phyloP scores from a whole-genome alignment of 1,140 invertebrate species.

The Akabosia matsudoensis region DNA sequence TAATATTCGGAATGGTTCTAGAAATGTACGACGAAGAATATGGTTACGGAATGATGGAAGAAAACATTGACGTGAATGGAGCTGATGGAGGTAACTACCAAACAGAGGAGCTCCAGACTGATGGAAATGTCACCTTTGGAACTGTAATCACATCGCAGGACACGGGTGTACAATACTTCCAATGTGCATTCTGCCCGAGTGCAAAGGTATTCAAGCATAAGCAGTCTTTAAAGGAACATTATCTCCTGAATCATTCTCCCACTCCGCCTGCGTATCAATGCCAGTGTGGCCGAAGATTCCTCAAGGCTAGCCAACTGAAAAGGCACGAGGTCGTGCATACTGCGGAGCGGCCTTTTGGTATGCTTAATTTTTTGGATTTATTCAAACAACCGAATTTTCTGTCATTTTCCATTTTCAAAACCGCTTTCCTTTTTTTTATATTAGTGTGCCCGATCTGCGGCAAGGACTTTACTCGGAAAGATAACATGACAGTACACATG shows the following conservation, averaged over 20 bases:
- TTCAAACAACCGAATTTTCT: no score
- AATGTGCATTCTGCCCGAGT: conserved; percentile 12
- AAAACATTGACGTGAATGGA: not conserved
- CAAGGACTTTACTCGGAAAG: conserved; percentile 11
- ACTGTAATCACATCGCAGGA: not conserved
- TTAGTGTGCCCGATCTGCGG: not conserved
- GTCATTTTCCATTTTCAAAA: not conserved
- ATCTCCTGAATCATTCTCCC: conserved; percentile 8
- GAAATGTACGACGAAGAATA: conserved; percentile 10
- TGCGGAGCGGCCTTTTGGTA: not conserved
- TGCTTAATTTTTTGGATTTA: not conserved
- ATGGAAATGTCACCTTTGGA: conserved; percentile 22
- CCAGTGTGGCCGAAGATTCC: conserved; percentile 5
- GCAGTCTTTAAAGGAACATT: conserved; percentile 15
- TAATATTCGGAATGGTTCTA: no score
- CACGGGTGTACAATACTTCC: conserved; percentile 6
- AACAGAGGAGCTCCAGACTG: not conserved
- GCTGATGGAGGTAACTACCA: not conserved
- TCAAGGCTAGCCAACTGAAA: not conserved
- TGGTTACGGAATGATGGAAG: not conserved
- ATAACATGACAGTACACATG: conserved; percentile 15
- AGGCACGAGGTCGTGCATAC: conserved; percentile 1
- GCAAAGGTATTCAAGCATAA: conserved; percentile 7
- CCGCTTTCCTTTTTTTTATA: not conserved
- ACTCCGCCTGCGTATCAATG: conserved; percentile 1